Conservation (phyloP, 2,113 vertebrate species). For the Bagarius yarrelli region DNA sequence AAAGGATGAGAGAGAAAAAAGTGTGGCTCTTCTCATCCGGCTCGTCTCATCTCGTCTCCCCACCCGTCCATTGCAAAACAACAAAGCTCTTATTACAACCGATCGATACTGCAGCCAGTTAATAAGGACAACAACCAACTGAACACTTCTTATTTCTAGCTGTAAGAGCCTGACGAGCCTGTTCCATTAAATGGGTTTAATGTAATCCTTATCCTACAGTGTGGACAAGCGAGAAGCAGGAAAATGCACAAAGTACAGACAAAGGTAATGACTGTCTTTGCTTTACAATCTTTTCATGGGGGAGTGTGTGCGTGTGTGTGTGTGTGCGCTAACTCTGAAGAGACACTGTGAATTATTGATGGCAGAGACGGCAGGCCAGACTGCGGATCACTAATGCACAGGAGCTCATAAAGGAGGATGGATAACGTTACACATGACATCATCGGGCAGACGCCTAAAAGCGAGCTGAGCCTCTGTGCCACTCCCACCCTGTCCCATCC, state of each 20-base stretch:
- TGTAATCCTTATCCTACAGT: constrained; percentile 8
- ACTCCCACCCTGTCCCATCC: constrained; percentile 1
- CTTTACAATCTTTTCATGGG: background rate
- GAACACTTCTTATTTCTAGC: constrained; percentile 26
- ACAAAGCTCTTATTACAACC: constrained; percentile 42
- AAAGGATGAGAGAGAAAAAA: background rate
- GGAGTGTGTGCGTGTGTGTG: constrained; percentile 27
- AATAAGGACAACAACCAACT: constrained; percentile 19
- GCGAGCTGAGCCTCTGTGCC: constrained; percentile 5
- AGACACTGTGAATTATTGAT: constrained; percentile 74
- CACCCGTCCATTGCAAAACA: background rate
- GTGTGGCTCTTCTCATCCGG: background rate
- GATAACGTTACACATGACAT: constrained; percentile 76
- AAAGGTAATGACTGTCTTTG: background rate
- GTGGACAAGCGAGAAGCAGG: background rate
- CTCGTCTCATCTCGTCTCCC: background rate
- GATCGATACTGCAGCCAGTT: constrained; percentile 38
- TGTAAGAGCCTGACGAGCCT: background rate
- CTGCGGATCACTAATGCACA: constrained; percentile 64
- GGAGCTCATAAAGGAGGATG: constrained; percentile 56
- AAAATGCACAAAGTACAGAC: background rate
- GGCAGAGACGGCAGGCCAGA: constrained; percentile 66
- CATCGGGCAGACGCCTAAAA: constrained; percentile 57
- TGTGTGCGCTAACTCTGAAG: constrained; percentile 60
- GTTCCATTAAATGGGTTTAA: constrained; percentile 7